phyloP scores from a whole-genome alignment of 2,113 vertebrate species.

The Piaya cayana region DNA sequence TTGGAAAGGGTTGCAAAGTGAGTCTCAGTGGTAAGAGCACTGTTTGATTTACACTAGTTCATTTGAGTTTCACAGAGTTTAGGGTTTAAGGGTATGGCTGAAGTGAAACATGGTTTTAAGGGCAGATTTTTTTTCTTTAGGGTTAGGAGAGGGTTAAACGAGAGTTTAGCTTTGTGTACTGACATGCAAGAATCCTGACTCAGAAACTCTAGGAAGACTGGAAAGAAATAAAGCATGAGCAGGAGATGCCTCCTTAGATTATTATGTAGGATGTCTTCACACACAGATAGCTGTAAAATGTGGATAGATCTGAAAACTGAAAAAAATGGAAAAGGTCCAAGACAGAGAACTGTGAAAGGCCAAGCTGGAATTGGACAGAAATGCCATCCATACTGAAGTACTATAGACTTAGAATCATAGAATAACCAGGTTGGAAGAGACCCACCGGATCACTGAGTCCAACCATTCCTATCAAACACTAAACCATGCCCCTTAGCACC shows the following conservation, averaged over 20 bases:
- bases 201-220: background rate
- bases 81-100: background rate
- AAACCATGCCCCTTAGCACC: too few relatives aligned
- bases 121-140: background rate
- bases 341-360: background rate
- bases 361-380: conserved; percentile 1
- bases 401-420: too few relatives aligned
- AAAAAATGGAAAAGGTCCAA: background rate
- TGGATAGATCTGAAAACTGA: background rate
- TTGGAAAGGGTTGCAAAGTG: conserved; percentile 71
- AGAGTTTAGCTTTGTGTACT: background rate
- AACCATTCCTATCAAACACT: too few relatives aligned
- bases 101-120: conserved; percentile 7
- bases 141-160: background rate
- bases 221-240: background rate
- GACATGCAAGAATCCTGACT: background rate
- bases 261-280: background rate
- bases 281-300: background rate
- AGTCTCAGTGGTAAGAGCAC: conserved; percentile 45
- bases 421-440: too few relatives aligned
- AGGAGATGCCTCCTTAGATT: background rate
- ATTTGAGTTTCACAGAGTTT: conserved; percentile 30
- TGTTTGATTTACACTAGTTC: conserved; percentile 56
- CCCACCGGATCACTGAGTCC: too few relatives aligned
- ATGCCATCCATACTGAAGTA: background rate